These are phyloP conservation scores for Lepus timidus DNA, from an alignment of 2,113 vertebrate genomes.

Conservation along the genomic window DNA sequence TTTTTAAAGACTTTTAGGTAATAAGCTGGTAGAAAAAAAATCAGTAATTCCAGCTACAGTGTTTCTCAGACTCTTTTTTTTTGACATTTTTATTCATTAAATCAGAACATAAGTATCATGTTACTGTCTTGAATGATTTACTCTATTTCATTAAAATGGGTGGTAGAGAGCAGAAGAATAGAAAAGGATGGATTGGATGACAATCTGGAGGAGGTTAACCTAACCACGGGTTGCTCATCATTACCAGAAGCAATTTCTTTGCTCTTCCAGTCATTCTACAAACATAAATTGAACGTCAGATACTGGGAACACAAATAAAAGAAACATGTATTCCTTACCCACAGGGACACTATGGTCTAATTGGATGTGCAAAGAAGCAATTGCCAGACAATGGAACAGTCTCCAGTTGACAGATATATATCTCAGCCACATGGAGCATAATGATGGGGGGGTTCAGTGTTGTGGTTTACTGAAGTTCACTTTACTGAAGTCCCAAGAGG, in stretches of 20 bases:
- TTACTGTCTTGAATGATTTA: constrained; percentile 50
- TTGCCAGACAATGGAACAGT: not conserved
- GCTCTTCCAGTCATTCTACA: constrained; percentile 11
- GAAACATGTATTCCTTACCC: not conserved
- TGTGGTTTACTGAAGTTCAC: not conserved
- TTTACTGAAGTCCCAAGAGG: constrained; percentile 21
- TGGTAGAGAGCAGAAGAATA: not conserved
- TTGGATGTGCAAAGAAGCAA: not conserved
- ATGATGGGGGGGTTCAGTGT: not conserved
- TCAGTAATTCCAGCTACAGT: not conserved
- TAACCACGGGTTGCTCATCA: constrained; percentile 20
- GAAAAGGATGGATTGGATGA: constrained; percentile 22
- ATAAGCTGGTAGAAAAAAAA: constrained; percentile 24
- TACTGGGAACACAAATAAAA: not conserved
- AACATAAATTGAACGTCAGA: constrained; percentile 1
- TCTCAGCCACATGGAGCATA: not conserved
- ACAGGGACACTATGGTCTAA: not conserved
- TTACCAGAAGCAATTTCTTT: constrained; percentile 47
- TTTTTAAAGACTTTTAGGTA: constrained; percentile 29
- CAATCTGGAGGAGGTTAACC: not conserved
- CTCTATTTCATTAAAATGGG: constrained; percentile 33
- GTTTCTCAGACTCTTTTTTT: constrained; percentile 11
- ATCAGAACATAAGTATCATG: not conserved
- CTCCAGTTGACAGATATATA: not conserved
- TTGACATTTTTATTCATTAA: constrained; percentile 59